Evolutionary conservation across 2,113 vertebrate genomes (phyloP).

Genomic region (Xenopus tropicalis): DNA sequence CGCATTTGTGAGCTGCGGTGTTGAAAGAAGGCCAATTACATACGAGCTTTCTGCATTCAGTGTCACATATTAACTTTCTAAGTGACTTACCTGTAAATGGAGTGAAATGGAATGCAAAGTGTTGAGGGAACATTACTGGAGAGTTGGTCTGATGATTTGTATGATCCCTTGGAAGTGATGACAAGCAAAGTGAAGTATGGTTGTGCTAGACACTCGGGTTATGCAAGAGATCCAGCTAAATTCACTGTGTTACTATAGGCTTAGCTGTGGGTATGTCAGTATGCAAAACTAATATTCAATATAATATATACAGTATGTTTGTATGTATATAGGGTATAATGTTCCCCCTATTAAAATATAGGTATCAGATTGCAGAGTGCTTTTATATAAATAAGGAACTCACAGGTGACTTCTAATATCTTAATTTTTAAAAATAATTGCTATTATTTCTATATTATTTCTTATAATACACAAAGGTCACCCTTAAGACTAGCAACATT

Average conservation of each 20-base stretch:
- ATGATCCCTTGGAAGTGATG: slow-evolving; percentile 24
- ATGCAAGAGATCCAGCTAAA: slow-evolving; percentile 24
- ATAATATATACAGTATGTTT: no score
- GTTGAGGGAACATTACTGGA: not conserved
- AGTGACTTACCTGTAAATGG: slow-evolving; percentile 20
- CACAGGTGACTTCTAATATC: no score
- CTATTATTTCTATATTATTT: no score
- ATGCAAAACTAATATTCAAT: no score
- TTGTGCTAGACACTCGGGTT: not conserved
- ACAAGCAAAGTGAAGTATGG: slow-evolving; percentile 10
- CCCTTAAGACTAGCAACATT: no score
- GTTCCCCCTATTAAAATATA: no score
- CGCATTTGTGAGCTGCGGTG: slow-evolving; percentile 10
- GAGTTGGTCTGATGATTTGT: slow-evolving; percentile 12
- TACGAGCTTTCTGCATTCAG: not conserved
- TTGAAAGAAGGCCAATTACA: not conserved
- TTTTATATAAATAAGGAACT: no score
- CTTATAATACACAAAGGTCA: no score
- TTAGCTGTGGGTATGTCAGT: not conserved
- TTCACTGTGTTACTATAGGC: not conserved
- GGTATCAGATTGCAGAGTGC: no score
- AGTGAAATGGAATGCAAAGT: slow-evolving; percentile 10
- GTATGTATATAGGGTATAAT: no score
- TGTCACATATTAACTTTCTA: slow-evolving; percentile 13
- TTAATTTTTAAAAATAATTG: no score